Percentiles rank a stretch among this genome's conserved stretches.
Conservation (phyloP, 2,113 vertebrate species). For the Agelaius phoeniceus region DNA sequence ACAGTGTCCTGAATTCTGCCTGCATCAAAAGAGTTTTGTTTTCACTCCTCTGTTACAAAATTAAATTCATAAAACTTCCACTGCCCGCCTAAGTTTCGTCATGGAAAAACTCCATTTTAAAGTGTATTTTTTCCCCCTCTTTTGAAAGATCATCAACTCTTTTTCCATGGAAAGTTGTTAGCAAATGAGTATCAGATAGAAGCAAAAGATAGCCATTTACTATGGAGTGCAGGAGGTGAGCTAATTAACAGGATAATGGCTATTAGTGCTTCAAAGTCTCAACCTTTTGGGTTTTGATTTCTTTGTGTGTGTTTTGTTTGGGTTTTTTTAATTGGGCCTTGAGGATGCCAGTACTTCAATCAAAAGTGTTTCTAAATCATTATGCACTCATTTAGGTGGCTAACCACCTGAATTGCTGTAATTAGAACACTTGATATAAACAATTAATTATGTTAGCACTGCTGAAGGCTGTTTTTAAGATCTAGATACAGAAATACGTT, state of each 20-base stretch:
- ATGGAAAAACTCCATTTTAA: neutral
- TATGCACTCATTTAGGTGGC: neutral
- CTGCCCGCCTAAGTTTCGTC: neutral
- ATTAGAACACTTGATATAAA: neutral
- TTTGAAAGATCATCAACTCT: neutral
- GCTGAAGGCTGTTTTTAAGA: neutral
- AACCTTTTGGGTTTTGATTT: neutral
- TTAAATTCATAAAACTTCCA: neutral
- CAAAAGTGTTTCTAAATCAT: constrained; percentile 32
- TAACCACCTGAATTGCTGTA: constrained; percentile 11
- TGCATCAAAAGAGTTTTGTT: neutral
- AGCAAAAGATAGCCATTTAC: neutral
- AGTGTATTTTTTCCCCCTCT: neutral
- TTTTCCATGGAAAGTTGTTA: neutral
- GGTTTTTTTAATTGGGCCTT: neutral
- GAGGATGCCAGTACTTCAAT: neutral
- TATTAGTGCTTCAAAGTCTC: neutral
- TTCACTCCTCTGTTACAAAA: neutral
- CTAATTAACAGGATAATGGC: neutral
- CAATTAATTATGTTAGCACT: constrained; percentile 5
- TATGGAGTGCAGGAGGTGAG: neutral
- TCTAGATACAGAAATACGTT: neutral
- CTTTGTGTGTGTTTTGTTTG: neutral
- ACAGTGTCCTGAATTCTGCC: neutral
- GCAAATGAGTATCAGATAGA: neutral